Conservation (phyloP, 2,888 invertebrate species). For the Synergus itoensis region DNA sequence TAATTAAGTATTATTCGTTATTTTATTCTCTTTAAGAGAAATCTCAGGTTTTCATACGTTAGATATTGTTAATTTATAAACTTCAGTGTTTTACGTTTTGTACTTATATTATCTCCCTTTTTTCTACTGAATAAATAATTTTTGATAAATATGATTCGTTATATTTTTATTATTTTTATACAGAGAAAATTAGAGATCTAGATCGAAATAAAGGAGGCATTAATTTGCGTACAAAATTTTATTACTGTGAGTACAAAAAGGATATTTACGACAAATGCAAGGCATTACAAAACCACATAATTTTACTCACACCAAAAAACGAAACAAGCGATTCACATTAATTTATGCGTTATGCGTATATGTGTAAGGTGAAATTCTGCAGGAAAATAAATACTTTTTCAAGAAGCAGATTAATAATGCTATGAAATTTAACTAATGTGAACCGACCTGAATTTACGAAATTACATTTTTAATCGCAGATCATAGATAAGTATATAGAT, state of each 20-base stretch:
- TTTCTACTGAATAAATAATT: background rate
- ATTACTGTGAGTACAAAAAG: conserved; percentile 26
- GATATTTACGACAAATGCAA: conserved; percentile 26
- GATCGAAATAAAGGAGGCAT: background rate
- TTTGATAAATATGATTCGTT: background rate
- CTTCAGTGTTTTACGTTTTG: background rate
- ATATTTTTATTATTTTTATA: background rate
- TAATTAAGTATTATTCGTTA: background rate
- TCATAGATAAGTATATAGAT: conserved; percentile 5
- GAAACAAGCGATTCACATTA: conserved; percentile 13
- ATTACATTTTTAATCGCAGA: background rate
- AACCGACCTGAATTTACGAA: background rate
- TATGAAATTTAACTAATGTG: background rate
- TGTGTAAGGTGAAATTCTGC: background rate
- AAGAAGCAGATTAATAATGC: background rate
- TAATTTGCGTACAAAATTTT: conserved; percentile 29
- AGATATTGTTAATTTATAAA: background rate
- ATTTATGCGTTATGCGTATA: background rate
- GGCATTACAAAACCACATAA: conserved; percentile 18
- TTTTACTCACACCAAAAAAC: conserved; percentile 30
- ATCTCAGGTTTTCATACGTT: background rate
- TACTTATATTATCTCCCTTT: background rate
- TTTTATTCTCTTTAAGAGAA: background rate
- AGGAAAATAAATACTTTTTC: conserved; percentile 14
- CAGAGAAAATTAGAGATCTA: background rate